Evolutionary conservation across 2,113 vertebrate species (phyloP).

Genomic region (Callipepla squamata): DNA sequence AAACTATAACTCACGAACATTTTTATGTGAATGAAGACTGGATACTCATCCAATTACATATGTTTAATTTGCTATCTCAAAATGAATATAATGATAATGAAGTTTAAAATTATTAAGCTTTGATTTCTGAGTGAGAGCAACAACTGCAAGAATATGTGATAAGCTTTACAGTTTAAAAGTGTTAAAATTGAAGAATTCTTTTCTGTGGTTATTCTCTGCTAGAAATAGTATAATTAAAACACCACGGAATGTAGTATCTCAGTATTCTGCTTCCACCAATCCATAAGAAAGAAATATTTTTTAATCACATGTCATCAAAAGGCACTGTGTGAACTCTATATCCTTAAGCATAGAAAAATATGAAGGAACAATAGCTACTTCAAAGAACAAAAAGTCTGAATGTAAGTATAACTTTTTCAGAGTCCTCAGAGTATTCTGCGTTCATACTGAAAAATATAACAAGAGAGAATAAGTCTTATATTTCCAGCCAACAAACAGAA

Average conservation of each 20-base stretch:
- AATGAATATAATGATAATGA: neutral
- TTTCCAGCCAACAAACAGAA: neutral
- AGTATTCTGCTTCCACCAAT: neutral
- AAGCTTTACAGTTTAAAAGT: neutral
- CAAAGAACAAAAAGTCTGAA: neutral
- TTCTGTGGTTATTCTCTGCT: neutral
- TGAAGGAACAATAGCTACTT: neutral
- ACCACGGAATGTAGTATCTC: neutral
- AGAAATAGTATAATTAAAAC: neutral
- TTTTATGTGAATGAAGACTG: neutral
- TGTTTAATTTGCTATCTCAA: conserved; percentile 26
- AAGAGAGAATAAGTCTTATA: neutral
- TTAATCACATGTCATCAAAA: neutral
- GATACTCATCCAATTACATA: neutral
- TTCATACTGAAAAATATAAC: neutral
- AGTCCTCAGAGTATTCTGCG: neutral
- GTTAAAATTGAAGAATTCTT: neutral
- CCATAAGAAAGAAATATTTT: neutral
- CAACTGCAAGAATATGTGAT: neutral
- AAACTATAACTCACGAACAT: neutral
- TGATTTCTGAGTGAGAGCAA: neutral
- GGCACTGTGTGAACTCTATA: neutral
- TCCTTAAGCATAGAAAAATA: neutral
- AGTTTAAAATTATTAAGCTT: neutral
- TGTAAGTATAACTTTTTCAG: neutral